Evolutionary conservation across 2,888 invertebrate genomes (phyloP).

Genomic region (Ormyrus pomaceus): DNA sequence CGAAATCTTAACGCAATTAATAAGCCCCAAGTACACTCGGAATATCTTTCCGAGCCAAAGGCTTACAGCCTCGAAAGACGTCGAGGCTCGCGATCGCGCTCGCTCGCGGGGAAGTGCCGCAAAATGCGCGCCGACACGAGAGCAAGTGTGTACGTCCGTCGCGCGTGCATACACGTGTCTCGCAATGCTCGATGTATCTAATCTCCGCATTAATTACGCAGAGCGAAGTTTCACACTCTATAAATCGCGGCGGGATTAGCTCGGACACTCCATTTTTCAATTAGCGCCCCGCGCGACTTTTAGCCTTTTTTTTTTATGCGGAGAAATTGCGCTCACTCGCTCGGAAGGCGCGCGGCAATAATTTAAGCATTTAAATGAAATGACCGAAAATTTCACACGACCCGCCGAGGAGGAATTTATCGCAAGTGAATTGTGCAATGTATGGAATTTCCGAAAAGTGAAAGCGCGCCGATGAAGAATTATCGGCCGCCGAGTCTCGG

Average conservation of each 20-base stretch:
- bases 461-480: constrained; percentile 29
- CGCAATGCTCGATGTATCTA: constrained; percentile 24
- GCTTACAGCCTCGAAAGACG: too few relatives aligned
- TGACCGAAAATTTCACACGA: too few relatives aligned
- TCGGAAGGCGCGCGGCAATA: too few relatives aligned
- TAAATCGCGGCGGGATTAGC: constrained; percentile 17
- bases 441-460: background rate
- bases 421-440: too few relatives aligned
- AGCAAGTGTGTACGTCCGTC: background rate
- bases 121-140: constrained; percentile 6
- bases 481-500: background rate
- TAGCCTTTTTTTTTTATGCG: background rate
- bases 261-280: background rate
- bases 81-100: background rate
- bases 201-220: constrained; percentile 15
- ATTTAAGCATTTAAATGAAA: too few relatives aligned
- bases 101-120: constrained; percentile 25
- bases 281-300: background rate
- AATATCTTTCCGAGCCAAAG: too few relatives aligned
- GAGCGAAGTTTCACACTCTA: constrained; percentile 16
- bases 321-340: background rate
- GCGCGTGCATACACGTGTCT: background rate
- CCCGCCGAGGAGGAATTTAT: too few relatives aligned
- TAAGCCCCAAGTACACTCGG: too few relatives aligned
- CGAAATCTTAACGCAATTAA: too few relatives aligned